These are phyloP conservation scores for Spatulosminthurus flaviceps DNA, from an alignment of 2,888 invertebrate genomes.

Conservation along the genomic window DNA sequence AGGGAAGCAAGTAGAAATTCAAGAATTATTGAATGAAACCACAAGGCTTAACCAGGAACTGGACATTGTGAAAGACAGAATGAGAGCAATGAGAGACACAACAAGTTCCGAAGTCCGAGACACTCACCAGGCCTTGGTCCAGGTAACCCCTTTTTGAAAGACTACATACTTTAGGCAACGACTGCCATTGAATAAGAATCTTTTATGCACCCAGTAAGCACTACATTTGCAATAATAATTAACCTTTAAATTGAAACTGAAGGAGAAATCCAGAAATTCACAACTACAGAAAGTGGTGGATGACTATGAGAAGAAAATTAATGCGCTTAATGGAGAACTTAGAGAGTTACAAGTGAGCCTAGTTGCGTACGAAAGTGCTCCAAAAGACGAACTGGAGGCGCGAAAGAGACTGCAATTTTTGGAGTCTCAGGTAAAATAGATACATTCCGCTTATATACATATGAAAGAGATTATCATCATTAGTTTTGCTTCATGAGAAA, in stretches of 20 bases:
- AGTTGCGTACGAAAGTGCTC: conserved; percentile 10
- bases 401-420: conserved; percentile 27
- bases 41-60: conserved; percentile 52
- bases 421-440: conserved; percentile 21
- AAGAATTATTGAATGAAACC: conserved; percentile 43
- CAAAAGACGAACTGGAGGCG: conserved; percentile 26
- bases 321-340: neutral
- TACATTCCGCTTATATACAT: no score
- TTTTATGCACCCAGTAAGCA: no score
- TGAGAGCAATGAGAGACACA: conserved; percentile 52
- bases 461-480: no score
- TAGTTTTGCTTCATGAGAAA: no score
- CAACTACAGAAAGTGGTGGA: conserved; percentile 26
- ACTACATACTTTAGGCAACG: no score
- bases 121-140: conserved; percentile 47
- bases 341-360: conserved; percentile 3
- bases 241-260: neutral
- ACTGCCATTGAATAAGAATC: no score
- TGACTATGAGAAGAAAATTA: conserved; percentile 3
- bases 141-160: conserved; percentile 24
- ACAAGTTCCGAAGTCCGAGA: conserved; percentile 53
- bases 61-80: conserved; percentile 49
- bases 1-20: conserved; percentile 70
- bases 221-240: neutral
- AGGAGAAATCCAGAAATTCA: neutral